These are phyloP conservation scores for Melanerpes aurifrons DNA, from an alignment of 2,113 vertebrate species.

Conservation along the genomic window DNA sequence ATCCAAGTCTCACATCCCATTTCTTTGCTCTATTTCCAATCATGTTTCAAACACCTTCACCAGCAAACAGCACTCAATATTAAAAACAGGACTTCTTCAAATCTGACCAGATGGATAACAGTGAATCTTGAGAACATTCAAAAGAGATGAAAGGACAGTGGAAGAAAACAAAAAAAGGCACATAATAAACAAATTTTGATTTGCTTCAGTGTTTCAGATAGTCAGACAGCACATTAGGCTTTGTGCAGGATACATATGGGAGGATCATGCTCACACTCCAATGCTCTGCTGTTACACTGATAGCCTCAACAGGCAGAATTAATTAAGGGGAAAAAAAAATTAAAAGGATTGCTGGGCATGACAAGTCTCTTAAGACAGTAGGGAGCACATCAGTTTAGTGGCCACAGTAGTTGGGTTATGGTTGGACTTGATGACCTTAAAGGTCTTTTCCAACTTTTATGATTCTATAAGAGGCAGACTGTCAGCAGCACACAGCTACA, in stretches of 20 bases:
- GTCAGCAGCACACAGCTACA: neutral
- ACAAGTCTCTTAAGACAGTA: neutral
- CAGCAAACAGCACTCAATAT: neutral
- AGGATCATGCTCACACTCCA: neutral
- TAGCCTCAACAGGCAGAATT: neutral
- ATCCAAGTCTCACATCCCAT: neutral
- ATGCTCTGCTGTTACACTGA: neutral
- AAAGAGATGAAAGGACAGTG: neutral
- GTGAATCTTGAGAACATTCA: neutral
- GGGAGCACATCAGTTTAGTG: neutral
- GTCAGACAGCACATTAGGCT: neutral
- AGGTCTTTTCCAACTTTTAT: no score
- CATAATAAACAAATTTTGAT: neutral
- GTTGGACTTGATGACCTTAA: no score
- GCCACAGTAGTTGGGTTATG: no score
- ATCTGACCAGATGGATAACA: neutral
- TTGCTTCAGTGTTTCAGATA: neutral
- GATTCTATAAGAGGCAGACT: neutral
- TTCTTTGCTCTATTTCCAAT: neutral
- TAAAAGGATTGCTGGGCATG: neutral
- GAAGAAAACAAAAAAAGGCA: neutral
- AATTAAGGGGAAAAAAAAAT: neutral
- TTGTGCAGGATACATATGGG: neutral
- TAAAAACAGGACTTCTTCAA: neutral
- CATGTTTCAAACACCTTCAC: rapidly evolving